phyloP scores from a whole-genome alignment of 2,888 invertebrate species.

The Volucella inflata region DNA sequence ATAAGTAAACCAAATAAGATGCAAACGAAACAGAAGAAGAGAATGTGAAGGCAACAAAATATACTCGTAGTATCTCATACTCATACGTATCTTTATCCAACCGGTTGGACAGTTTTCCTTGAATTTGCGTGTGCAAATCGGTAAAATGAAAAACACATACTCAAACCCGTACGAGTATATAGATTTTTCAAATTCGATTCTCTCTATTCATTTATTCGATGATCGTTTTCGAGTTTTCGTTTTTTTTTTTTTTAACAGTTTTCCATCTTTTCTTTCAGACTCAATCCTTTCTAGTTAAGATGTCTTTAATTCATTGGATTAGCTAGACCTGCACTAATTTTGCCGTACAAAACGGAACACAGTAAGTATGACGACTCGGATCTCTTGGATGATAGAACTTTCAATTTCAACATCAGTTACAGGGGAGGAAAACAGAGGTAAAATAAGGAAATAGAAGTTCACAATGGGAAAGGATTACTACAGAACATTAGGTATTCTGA shows the following conservation, averaged over 20 bases:
- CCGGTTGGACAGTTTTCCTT: conserved; percentile 50
- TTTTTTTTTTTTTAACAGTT: conserved; percentile 32
- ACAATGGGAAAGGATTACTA: conserved; percentile 99
- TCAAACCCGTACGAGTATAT: too few species aligned
- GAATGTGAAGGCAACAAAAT: conserved; percentile 18
- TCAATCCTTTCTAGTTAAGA: conserved; percentile 57
- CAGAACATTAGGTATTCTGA: conserved; percentile 93
- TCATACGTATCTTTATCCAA: not conserved
- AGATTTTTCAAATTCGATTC: too few species aligned
- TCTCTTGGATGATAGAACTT: not conserved
- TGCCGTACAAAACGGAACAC: conserved; percentile 23
- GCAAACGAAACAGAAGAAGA: conserved; percentile 19
- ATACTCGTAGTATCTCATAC: not conserved
- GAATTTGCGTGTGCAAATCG: conserved; percentile 57
- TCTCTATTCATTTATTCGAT: conserved; percentile 15
- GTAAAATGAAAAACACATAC: conserved; percentile 5
- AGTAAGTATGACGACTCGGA: conserved; percentile 36
- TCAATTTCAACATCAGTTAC: conserved; percentile 36
- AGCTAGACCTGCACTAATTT: conserved; percentile 52
- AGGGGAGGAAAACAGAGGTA: conserved; percentile 38
- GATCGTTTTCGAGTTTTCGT: conserved; percentile 13
- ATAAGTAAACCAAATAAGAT: conserved; percentile 53
- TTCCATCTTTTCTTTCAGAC: conserved; percentile 47
- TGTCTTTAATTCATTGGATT: conserved; percentile 61
- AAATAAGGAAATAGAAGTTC: conserved; percentile 57